These are phyloP conservation scores for Apistogramma diplotaenia DNA, from an alignment of 2,113 vertebrate genomes.

Conservation along the genomic window DNA sequence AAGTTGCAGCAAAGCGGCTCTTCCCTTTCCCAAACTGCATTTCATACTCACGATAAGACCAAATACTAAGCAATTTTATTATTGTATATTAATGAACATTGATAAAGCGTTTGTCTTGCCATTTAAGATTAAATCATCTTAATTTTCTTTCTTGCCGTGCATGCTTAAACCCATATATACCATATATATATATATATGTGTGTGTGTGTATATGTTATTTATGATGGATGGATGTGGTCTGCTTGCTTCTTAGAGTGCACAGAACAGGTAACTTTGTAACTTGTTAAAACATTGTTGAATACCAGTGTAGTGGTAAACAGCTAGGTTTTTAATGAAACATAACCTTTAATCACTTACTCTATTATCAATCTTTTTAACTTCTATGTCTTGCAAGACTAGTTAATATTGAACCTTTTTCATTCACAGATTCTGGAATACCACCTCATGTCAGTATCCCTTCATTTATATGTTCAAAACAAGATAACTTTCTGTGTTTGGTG, in stretches of 20 bases:
- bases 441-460: not conserved
- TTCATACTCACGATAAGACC: not conserved
- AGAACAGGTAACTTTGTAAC: constrained; percentile 1
- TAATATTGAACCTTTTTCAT: not conserved
- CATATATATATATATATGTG: too few species aligned
- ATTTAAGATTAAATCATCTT: not conserved
- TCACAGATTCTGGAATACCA: not conserved
- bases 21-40: not conserved
- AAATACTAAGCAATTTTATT: not conserved
- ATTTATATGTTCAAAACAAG: not conserved
- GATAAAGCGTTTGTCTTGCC: accelerated
- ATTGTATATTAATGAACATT: not conserved
- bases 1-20: not conserved
- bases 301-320: too few species aligned
- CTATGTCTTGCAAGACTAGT: not conserved
- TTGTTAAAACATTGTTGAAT: too few species aligned
- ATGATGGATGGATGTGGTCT: not conserved
- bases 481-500: not conserved
- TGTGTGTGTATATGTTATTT: too few species aligned
- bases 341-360: not conserved
- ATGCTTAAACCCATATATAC: not conserved
- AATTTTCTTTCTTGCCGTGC: not conserved
- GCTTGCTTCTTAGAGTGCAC: not conserved
- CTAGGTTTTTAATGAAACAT: too few species aligned
- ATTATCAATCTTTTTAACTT: not conserved